phyloP scores from a whole-genome alignment of 1,140 invertebrate species.

The Leptoteleia sp. region DNA sequence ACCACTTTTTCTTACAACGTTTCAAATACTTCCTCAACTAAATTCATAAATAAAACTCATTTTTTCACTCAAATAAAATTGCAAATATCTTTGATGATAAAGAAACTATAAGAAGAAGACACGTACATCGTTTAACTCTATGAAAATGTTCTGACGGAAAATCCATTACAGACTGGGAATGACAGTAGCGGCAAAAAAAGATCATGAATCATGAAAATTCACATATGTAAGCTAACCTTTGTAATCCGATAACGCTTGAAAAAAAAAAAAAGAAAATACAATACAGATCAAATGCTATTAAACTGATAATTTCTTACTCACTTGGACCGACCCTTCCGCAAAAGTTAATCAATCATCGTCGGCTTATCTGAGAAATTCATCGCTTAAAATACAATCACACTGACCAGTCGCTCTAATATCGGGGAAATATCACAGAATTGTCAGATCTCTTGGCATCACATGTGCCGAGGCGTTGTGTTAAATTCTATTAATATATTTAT shows the following conservation, averaged over 20 bases:
- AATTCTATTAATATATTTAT: conserved; percentile 36
- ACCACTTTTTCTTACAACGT: too few relatives aligned
- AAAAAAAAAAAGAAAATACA: not conserved
- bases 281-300: conserved; percentile 1
- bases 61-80: too few relatives aligned
- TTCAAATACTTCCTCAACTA: too few relatives aligned
- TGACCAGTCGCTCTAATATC: not conserved
- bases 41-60: too few relatives aligned
- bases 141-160: not conserved
- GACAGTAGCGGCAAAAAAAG: conserved; percentile 38
- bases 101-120: too few relatives aligned
- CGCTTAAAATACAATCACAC: not conserved
- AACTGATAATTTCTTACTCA: not conserved
- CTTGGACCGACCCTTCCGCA: not conserved
- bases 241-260: not conserved
- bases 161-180: not conserved
- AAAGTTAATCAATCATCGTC: conserved; percentile 6
- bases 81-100: too few relatives aligned
- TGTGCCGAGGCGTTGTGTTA: not conserved
- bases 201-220: conserved; percentile 26
- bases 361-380: conserved; percentile 10
- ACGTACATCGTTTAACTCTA: too few relatives aligned
- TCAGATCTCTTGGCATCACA: not conserved
- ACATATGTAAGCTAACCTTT: conserved; percentile 13
- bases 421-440: conserved; percentile 17